Percentiles rank a stretch among this genome's conserved stretches.
phyloP scores from a whole-genome alignment of 1,140 invertebrate species.

The Drosophila nigromelanica region DNA sequence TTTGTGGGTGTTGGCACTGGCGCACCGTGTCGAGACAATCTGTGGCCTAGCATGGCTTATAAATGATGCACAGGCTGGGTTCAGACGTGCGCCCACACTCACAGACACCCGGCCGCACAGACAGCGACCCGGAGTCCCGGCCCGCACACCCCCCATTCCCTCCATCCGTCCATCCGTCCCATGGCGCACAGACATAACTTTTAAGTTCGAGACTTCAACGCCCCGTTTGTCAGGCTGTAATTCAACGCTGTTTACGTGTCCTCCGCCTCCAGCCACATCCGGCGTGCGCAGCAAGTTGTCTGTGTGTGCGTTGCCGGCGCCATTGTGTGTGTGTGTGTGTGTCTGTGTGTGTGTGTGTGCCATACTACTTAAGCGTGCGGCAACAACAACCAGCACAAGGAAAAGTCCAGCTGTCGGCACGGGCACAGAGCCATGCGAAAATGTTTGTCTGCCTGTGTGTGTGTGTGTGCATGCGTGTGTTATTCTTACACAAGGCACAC shows the following conservation, averaged over 20 bases:
- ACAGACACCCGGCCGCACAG: neutral
- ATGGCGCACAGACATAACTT: constrained; percentile 61
- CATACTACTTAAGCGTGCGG: constrained; percentile 63
- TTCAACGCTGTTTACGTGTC: constrained; percentile 80
- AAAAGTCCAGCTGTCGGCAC: constrained; percentile 67
- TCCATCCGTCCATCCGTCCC: neutral
- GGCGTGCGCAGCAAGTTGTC: constrained; percentile 41
- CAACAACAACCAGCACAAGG: constrained; percentile 47
- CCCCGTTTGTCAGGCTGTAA: constrained; percentile 81
- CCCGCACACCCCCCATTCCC: neutral
- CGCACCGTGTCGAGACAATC: constrained; percentile 66
- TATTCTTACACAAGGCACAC: constrained; percentile 23
- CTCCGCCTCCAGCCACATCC: constrained; percentile 33
- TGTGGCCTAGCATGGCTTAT: constrained; percentile 79
- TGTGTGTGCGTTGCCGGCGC: constrained; percentile 27
- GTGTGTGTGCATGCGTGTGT: neutral
- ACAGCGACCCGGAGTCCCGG: neutral
- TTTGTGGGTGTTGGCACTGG: constrained; percentile 6
- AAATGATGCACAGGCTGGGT: constrained; percentile 71
- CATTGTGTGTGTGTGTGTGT: constrained; percentile 6
- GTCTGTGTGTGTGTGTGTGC: constrained; percentile 14
- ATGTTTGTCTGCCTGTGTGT: constrained; percentile 35
- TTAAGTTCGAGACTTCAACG: constrained; percentile 80
- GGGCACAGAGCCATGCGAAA: constrained; percentile 54
- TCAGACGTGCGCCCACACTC: constrained; percentile 24